phyloP scores from a whole-genome alignment of 2,888 invertebrate species.

The Idaea aversata region DNA sequence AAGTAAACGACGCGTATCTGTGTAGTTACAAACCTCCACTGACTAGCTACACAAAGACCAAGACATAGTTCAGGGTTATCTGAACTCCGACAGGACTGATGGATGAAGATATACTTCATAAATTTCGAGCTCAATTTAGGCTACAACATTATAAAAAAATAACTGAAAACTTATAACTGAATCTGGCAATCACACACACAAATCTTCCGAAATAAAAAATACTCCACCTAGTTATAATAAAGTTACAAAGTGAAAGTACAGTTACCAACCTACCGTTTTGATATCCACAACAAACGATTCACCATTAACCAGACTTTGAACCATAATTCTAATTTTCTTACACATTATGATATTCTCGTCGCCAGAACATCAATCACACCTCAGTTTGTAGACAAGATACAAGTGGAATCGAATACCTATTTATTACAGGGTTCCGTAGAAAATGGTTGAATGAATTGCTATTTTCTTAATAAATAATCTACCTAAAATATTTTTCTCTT shows the following conservation, averaged over 20 bases:
- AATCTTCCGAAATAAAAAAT: constrained; percentile 3
- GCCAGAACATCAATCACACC: constrained; percentile 55
- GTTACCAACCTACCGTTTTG: constrained; percentile 11
- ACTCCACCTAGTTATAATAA: constrained; percentile 32
- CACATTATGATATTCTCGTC: constrained; percentile 50
- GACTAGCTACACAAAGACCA: too few relatives aligned
- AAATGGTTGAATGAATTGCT: constrained; percentile 8
- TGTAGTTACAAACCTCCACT: too few relatives aligned
- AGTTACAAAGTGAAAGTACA: constrained; percentile 19
- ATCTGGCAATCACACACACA: too few relatives aligned
- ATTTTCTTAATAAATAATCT: constrained; percentile 7
- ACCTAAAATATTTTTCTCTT: background rate
- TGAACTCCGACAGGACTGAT: too few relatives aligned
- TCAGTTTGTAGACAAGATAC: constrained; percentile 29
- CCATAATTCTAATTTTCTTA: constrained; percentile 53
- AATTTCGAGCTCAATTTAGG: too few relatives aligned
- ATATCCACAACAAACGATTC: constrained; percentile 17
- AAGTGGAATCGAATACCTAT: constrained; percentile 25
- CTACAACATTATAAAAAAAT: too few relatives aligned
- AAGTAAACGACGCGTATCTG: too few relatives aligned
- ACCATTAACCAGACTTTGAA: constrained; percentile 27
- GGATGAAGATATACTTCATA: too few relatives aligned
- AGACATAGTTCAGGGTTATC: too few relatives aligned
- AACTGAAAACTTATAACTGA: too few relatives aligned
- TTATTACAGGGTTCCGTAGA: constrained; percentile 30